These are phyloP conservation scores for Terrapene triunguis DNA, from an alignment of 2,113 vertebrate species.

Conservation along the genomic window DNA sequence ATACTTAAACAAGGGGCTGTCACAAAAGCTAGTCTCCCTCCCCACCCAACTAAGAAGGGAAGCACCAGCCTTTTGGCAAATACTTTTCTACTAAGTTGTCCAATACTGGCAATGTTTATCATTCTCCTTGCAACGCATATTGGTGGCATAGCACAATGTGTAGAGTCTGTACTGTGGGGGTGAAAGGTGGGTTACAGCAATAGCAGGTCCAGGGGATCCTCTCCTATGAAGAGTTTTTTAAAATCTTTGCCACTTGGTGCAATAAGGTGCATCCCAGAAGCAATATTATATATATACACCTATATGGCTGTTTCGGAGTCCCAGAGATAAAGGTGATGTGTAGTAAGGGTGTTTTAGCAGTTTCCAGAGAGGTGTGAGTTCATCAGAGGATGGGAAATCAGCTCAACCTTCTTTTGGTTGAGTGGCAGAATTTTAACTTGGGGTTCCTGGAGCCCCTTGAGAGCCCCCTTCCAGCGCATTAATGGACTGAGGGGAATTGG, in stretches of 20 bases:
- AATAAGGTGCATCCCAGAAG: background rate
- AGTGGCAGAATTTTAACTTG: background rate
- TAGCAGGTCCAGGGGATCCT: background rate
- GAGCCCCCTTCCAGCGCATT: fast-evolving
- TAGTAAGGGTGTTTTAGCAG: background rate
- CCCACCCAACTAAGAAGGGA: background rate
- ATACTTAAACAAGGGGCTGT: background rate
- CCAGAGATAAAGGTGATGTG: background rate
- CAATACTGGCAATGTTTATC: fast-evolving
- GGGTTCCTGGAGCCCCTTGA: background rate
- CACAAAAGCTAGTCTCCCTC: background rate
- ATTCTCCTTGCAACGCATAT: background rate
- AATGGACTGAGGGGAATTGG: background rate
- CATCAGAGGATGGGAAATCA: background rate
- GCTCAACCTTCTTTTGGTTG: background rate
- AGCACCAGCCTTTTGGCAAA: background rate
- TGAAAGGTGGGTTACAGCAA: background rate
- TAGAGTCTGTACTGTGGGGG: background rate
- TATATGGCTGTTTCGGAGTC: too few relatives aligned
- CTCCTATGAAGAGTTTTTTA: background rate
- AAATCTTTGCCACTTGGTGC: background rate
- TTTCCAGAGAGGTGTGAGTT: background rate
- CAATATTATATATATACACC: too few relatives aligned
- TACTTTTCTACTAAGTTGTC: fast-evolving
- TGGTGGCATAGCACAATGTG: background rate